Base-by-base conservation (phyloP, 2,888 invertebrate species). In the Scaptodrosophila latifasciaeformis region DNA sequence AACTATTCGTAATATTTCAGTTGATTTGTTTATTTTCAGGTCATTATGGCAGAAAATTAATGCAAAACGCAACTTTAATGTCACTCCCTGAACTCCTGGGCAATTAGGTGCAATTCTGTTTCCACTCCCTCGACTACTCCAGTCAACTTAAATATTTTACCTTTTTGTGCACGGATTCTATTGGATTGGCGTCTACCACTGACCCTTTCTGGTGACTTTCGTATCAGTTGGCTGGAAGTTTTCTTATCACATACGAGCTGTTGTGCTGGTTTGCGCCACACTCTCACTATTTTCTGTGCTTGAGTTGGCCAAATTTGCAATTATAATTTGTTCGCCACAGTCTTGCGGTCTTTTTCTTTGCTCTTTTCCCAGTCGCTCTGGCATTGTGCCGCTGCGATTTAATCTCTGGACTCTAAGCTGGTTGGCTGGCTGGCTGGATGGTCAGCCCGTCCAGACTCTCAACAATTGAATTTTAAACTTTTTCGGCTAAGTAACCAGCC, bases 291-390 rank as follows among this genome's bases (percentile, higher is more conserved):
- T 7, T 24, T 24, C 4, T 3, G 17, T 10, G 42, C 21, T 19
- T n/a, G 18, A 40, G 42, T 19, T 39, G 9, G 12, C 56, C 69
- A 70, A 76, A 80, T 76, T 76, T 76, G 78, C 75, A 76, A 76
- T 76, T 76, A 76, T 80, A 76, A 76, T 76, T 76, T 75, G 13
- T 74, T 71, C 77, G 77, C 77, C 65, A 65, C 37, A 48, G 68
- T 49, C 56, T 55, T 45, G 49, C 51, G 65, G 54, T 64, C 71
- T 76, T 67, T 64, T 58, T 54, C 65, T 70, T 67, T 56, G 54
- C 66, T 69, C 54, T 59, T 59, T 62, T 49, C 47, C 51, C 49
- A 49, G 62, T 52, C 64, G 65, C 62, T 47, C 65, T 52, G 61
- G 49, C 47, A 44, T 54, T 44, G 57, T 51, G 64, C 65, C 53